phyloP scores from a whole-genome alignment of 2,113 vertebrate genomes.

The Pristiophorus japonicus region DNA sequence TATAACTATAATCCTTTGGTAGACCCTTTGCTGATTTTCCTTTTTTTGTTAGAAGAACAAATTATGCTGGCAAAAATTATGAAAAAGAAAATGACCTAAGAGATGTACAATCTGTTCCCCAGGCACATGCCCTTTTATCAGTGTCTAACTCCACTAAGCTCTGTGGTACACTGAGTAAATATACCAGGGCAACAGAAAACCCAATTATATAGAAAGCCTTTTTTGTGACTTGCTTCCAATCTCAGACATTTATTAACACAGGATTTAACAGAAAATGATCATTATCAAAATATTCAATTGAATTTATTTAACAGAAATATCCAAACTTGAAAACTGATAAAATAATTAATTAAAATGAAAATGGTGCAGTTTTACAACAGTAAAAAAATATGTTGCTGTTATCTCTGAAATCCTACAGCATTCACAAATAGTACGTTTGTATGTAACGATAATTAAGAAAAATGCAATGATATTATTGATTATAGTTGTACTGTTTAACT shows the following conservation, averaged over 20 bases:
- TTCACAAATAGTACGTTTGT: neutral
- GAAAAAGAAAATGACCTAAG: neutral
- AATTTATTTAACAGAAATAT: neutral
- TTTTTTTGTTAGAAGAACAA: neutral
- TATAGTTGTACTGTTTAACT: neutral
- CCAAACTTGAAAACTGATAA: neutral
- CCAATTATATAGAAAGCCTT: neutral
- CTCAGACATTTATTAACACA: neutral
- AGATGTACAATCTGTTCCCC: neutral
- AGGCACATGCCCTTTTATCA: neutral
- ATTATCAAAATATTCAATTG: constrained; percentile 10
- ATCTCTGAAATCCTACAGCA: neutral
- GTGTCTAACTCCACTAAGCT: neutral
- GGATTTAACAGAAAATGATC: neutral
- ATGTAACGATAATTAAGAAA: neutral
- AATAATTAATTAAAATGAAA: no score
- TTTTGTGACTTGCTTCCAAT: neutral
- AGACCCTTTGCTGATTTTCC: neutral
- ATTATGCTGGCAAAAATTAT: neutral
- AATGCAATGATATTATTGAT: neutral
- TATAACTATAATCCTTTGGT: neutral
- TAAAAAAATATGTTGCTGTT: neutral
- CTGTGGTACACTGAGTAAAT: neutral
- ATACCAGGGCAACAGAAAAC: neutral
- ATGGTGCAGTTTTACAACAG: neutral